Conservation (phyloP, 2,797 vertebrate species). For the Rhinoraja longicauda region DNA sequence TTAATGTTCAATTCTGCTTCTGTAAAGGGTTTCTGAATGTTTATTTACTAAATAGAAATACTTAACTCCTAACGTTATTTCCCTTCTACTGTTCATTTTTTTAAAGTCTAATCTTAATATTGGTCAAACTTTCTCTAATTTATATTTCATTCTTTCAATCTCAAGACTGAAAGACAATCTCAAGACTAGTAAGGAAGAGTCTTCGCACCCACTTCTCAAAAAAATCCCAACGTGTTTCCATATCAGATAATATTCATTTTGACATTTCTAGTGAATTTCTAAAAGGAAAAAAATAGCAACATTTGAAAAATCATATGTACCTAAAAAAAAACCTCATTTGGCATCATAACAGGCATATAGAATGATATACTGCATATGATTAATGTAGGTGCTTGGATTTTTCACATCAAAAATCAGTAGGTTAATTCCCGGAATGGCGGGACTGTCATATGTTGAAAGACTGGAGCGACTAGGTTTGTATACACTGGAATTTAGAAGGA, state of each 20-base stretch:
- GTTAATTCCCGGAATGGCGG: too few species aligned
- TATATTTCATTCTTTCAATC: background rate
- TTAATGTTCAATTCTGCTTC: background rate
- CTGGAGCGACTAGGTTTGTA: too few species aligned
- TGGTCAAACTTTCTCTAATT: background rate
- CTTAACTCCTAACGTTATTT: background rate
- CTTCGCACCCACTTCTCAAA: background rate
- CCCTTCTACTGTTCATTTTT: background rate
- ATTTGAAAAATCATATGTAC: background rate
- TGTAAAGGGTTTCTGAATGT: background rate
- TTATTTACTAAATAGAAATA: too few species aligned
- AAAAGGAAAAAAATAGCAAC: background rate
- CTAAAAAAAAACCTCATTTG: background rate
- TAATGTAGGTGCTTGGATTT: background rate
- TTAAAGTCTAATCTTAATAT: background rate
- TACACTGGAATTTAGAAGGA: too few species aligned
- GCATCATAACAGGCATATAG: background rate
- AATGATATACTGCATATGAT: background rate
- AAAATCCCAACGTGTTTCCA: background rate
- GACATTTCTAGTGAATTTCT: background rate
- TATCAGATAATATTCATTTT: background rate
- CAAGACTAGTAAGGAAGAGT: too few species aligned
- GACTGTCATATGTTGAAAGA: too few species aligned
- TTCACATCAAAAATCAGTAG: background rate
- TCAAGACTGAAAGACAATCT: too few species aligned